These are phyloP conservation scores for Sparidentex hasta DNA, from an alignment of 2,797 vertebrate species.

Conservation along the genomic window DNA sequence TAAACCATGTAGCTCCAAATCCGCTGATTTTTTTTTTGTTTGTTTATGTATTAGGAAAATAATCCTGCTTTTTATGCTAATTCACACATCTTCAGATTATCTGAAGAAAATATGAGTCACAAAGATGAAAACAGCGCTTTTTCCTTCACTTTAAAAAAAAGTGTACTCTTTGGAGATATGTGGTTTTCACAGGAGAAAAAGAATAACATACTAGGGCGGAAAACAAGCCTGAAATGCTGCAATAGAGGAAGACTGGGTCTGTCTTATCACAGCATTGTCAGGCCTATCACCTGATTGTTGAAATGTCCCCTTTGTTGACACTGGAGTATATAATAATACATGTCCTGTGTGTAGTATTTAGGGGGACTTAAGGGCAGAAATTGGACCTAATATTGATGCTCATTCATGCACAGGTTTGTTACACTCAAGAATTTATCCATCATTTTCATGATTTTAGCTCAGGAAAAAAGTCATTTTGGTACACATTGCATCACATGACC, in stretches of 20 bases:
- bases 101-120: not conserved
- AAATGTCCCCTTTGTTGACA: conserved; percentile 16
- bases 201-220: conserved; percentile 7
- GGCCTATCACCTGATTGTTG: conserved; percentile 13
- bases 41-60: not conserved
- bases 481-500: too few species aligned
- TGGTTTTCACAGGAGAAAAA: conserved; percentile 44
- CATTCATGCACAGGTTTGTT: too few species aligned
- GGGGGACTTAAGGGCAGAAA: too few species aligned
- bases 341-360: too few species aligned
- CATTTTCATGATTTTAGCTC: too few species aligned
- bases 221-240: conserved; percentile 37
- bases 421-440: too few species aligned
- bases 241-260: conserved; percentile 35
- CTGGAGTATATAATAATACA: not conserved
- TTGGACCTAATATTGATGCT: too few species aligned
- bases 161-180: not conserved
- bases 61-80: not conserved
- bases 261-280: conserved; percentile 30
- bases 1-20: not conserved
- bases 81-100: not conserved
- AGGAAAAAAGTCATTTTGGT: too few species aligned
- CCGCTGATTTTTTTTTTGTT: not conserved
- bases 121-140: not conserved
- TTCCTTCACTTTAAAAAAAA: not conserved